Conservation (phyloP, 37 sponge, comb jelly and placozoan genomes). For the Bolinopsis microptera region DNA sequence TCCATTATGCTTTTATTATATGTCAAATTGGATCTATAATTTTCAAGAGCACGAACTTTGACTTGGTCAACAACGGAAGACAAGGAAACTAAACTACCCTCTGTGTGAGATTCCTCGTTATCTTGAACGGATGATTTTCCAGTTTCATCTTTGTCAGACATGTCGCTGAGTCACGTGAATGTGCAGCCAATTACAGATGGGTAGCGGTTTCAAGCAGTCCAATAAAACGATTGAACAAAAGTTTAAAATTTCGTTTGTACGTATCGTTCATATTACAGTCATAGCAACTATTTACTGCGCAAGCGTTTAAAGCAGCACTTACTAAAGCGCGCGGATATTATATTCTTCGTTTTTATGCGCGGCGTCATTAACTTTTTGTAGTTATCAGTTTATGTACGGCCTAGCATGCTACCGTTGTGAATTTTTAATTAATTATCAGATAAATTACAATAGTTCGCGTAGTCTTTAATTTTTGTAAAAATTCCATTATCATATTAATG, state of each 20-base stretch:
- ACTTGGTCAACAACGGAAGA: neutral
- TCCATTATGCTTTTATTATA: neutral
- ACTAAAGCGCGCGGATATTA: neutral
- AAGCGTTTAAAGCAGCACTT: neutral
- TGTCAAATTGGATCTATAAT: neutral
- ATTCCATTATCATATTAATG: too few species aligned
- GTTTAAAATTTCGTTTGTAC: neutral
- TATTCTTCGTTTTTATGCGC: neutral
- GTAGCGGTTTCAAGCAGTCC: neutral
- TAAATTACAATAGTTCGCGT: too few species aligned
- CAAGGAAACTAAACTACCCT: neutral
- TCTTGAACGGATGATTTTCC: neutral
- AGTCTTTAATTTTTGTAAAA: too few species aligned
- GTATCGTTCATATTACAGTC: neutral
- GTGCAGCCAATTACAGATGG: neutral
- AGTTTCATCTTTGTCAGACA: conserved; percentile 44
- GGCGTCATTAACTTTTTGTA: too few species aligned
- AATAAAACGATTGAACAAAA: neutral
- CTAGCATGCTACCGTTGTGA: too few species aligned
- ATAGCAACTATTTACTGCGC: neutral
- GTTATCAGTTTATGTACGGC: too few species aligned
- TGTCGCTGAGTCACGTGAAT: neutral
- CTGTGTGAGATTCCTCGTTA: neutral
- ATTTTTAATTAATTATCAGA: too few species aligned
- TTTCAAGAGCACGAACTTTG: neutral